A percentile compares a stretch with the other conserved stretches of the same genome.
These are phyloP conservation scores for Phallusia fumigata DNA, from an alignment of 23 tunicate species.

Conservation along the genomic window DNA sequence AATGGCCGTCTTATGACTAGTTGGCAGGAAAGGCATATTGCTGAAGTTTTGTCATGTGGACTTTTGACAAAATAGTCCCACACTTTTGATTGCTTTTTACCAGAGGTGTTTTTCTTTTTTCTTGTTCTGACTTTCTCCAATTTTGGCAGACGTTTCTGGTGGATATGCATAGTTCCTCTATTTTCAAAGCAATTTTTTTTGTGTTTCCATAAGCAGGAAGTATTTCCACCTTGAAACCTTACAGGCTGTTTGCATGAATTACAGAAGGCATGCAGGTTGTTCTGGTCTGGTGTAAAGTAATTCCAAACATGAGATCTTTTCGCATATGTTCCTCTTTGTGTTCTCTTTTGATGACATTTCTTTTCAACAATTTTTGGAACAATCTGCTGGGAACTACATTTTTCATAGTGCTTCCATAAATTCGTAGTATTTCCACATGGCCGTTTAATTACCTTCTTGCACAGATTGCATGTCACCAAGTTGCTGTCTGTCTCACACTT, in stretches of 20 bases:
- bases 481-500: conserved; percentile 9
- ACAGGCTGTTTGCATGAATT: background rate
- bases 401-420: conserved; percentile 18
- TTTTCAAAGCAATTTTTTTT: background rate
- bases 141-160: background rate
- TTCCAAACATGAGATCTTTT: background rate
- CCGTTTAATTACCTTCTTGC: conserved; percentile 4
- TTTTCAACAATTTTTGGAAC: background rate
- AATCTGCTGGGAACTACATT: background rate
- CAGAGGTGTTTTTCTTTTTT: background rate
- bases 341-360: background rate
- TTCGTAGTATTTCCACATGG: conserved; percentile 4
- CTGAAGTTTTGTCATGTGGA: background rate
- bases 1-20: background rate
- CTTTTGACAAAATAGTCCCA: background rate
- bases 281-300: background rate
- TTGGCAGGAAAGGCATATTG: conserved; percentile 1
- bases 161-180: background rate
- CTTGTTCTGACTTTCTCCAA: background rate
- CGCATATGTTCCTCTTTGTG: background rate
- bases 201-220: conserved; percentile 4
- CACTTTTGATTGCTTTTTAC: background rate
- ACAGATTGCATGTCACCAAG: conserved; percentile 17
- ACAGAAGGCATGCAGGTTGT: background rate
- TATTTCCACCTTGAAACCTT: background rate